Evolutionary conservation across 2,888 invertebrate species (phyloP).

Genomic region (Pollenia angustigena): DNA sequence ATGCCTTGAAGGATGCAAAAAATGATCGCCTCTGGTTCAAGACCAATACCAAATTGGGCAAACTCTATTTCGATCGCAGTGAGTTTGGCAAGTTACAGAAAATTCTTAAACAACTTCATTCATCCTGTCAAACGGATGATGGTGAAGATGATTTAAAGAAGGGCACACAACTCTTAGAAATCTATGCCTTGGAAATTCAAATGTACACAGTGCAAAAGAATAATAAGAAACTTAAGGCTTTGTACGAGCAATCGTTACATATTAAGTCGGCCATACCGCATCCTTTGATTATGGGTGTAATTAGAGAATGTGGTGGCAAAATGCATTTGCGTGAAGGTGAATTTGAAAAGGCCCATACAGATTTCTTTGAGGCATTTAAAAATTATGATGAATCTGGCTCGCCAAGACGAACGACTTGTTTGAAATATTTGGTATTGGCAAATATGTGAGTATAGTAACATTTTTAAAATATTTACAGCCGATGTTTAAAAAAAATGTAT

Average conservation of each 20-base stretch:
- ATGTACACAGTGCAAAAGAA: constrained; percentile 99
- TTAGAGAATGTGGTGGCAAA: constrained; percentile 99
- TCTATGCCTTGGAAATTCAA: constrained; percentile 99
- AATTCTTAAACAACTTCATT: constrained; percentile 98
- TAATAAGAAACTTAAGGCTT: constrained; percentile 97
- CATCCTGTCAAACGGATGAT: constrained; percentile 98
- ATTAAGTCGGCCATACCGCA: constrained; percentile 99
- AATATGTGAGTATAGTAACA: constrained; percentile 92
- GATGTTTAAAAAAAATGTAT: background rate
- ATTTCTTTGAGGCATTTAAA: constrained; percentile 99
- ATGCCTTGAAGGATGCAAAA: constrained; percentile 98
- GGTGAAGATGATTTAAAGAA: constrained; percentile 99
- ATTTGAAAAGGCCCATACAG: constrained; percentile 99
- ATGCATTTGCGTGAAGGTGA: constrained; percentile 99
- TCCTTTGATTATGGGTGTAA: constrained; percentile 99
- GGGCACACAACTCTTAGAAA: constrained; percentile 98
- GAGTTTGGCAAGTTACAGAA: constrained; percentile 97
- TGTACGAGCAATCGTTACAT: constrained; percentile 99
- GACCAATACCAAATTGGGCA: constrained; percentile 99
- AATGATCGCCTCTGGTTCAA: constrained; percentile 99
- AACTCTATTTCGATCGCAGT: constrained; percentile 97
- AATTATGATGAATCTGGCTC: constrained; percentile 99
- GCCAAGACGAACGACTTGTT: constrained; percentile 96
- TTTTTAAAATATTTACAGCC: background rate
- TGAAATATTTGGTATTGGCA: constrained; percentile 98